These are phyloP conservation scores for Grammomys surdaster DNA, from an alignment of 2,113 vertebrate species.

Conservation along the genomic window DNA sequence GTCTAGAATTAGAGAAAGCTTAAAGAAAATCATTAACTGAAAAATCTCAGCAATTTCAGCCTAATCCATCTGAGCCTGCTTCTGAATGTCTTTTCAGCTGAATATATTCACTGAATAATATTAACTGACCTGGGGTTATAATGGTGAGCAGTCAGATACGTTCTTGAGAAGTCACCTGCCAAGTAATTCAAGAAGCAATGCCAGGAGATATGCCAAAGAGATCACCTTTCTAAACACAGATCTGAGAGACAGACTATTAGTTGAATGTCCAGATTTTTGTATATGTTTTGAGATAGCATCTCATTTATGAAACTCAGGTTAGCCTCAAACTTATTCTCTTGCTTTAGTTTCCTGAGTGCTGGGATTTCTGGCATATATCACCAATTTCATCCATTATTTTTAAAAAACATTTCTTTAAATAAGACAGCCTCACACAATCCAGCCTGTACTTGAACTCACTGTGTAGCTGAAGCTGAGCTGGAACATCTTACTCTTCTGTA, in stretches of 20 bases:
- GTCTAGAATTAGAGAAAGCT: not conserved
- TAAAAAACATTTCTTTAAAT: not conserved
- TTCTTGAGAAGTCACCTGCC: not conserved
- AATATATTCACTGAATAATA: slow-evolving; percentile 36
- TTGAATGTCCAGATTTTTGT: not conserved
- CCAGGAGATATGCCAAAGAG: not conserved
- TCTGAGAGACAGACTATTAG: not conserved
- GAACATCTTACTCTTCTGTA: not conserved
- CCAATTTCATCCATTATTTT: not conserved
- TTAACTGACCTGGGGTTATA: not conserved
- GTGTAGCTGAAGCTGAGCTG: not conserved
- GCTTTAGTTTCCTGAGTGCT: not conserved
- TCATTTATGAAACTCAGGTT: not conserved
- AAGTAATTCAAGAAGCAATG: slow-evolving; percentile 22
- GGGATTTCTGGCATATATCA: not conserved
- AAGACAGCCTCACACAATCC: not conserved
- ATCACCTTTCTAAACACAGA: not conserved
- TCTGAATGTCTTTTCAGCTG: not conserved
- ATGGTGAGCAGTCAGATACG: not conserved
- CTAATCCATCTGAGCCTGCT: not conserved
- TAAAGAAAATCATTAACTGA: slow-evolving; percentile 24
- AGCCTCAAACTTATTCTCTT: not conserved
- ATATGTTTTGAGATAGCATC: not conserved
- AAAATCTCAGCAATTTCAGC: slow-evolving; percentile 20
- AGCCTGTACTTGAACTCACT: not conserved